Percentiles rank a stretch among this genome's conserved stretches.
phyloP scores from a whole-genome alignment of 2,888 invertebrate species.

The Stenolophus ochropezus region DNA sequence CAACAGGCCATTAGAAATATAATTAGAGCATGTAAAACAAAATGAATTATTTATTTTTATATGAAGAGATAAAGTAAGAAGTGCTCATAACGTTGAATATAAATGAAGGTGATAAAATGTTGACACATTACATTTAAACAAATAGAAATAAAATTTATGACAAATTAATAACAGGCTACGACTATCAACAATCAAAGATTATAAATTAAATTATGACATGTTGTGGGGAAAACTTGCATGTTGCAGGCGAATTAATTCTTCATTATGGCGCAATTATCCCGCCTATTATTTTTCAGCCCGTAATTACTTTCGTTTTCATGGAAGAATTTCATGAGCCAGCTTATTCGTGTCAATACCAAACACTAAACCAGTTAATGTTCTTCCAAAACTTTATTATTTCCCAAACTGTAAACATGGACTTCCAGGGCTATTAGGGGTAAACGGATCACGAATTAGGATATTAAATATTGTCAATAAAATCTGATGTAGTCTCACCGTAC shows the following conservation, averaged over 20 bases:
- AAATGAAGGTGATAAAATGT: no score
- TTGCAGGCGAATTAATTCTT: conserved; percentile 19
- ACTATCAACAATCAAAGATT: background rate
- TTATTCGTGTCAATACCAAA: conserved; percentile 7
- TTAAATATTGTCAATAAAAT: no score
- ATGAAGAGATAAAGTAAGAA: no score
- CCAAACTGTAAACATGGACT: background rate
- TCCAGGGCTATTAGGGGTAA: background rate
- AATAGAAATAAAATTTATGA: background rate
- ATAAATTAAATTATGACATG: conserved; percentile 5
- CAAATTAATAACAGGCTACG: background rate
- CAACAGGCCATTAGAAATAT: no score
- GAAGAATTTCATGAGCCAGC: conserved; percentile 2
- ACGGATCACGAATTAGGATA: background rate
- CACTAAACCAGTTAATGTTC: background rate
- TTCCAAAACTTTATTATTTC: background rate
- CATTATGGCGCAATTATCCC: conserved; percentile 15
- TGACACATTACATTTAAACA: background rate
- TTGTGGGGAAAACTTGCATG: background rate
- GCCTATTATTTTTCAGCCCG: conserved; percentile 7
- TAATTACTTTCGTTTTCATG: conserved; percentile 26
- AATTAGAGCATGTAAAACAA: no score
- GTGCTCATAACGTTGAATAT: no score
- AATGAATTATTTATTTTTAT: no score
- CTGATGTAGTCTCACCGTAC: background rate